phyloP scores from a whole-genome alignment of 1,140 invertebrate genomes.

The Drosophila setifemur region DNA sequence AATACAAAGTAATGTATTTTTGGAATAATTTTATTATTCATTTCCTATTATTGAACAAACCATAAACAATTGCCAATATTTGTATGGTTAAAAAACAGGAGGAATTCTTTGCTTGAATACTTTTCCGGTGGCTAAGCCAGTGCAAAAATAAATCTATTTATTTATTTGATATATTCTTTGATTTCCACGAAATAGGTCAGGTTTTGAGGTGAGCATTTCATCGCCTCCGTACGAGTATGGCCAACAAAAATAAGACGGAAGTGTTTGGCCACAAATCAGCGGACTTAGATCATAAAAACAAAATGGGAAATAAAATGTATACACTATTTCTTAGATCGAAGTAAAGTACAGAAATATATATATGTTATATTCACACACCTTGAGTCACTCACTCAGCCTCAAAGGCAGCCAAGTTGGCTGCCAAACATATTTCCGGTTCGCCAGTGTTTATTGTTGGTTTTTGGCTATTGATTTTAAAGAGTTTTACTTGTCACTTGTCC shows the following conservation, averaged over 20 bases:
- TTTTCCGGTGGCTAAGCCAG: not conserved
- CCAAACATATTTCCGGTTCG: slow-evolving; percentile 37
- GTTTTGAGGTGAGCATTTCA: not conserved
- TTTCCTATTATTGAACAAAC: slow-evolving; percentile 26
- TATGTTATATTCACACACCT: slow-evolving; percentile 29
- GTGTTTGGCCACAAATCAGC: slow-evolving; percentile 39
- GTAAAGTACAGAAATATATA: not conserved
- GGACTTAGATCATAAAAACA: slow-evolving; percentile 25
- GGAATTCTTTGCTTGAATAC: slow-evolving; percentile 1
- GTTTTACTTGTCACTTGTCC: slow-evolving; percentile 43
- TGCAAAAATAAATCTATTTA: slow-evolving; percentile 13
- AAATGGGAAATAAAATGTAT: not conserved
- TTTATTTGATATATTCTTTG: slow-evolving; percentile 30
- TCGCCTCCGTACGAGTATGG: not conserved
- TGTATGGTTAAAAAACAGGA: slow-evolving; percentile 5
- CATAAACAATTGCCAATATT: slow-evolving; percentile 8
- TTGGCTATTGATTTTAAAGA: slow-evolving; percentile 6
- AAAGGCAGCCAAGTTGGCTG: slow-evolving; percentile 43
- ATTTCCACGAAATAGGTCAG: slow-evolving; percentile 25
- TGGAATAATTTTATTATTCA: slow-evolving; percentile 16
- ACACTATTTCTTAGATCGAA: not conserved
- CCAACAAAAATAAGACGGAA: slow-evolving; percentile 9
- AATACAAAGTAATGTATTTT: slow-evolving; percentile 1
- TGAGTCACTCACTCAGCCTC: slow-evolving; percentile 44
- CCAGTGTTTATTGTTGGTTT: slow-evolving; percentile 24